Evolutionary conservation across 2,113 vertebrate species (phyloP).

Genomic region (Malurus cyaneus): DNA sequence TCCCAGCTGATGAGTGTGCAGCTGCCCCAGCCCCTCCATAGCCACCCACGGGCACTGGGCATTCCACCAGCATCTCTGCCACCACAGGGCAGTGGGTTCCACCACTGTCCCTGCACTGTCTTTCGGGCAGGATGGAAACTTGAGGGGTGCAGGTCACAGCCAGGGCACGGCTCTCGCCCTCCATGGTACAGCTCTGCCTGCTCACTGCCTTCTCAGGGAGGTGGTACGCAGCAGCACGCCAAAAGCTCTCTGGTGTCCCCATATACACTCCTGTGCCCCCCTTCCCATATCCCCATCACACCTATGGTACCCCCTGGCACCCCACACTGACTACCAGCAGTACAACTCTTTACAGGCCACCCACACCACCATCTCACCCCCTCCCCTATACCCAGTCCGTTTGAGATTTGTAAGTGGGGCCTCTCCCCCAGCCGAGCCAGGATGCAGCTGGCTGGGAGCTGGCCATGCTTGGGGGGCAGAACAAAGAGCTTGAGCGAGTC

Average conservation of each 20-base stretch:
- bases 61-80: background rate
- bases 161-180: background rate
- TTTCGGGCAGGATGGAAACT: background rate
- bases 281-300: background rate
- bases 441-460: background rate
- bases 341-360: background rate
- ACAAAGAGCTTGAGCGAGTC: background rate
- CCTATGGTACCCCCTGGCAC: background rate
- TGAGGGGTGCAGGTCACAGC: background rate
- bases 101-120: background rate
- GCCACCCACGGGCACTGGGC: background rate
- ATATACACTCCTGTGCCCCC: background rate
- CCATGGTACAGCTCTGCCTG: background rate
- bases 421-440: background rate
- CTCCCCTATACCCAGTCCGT: background rate
- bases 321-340: background rate
- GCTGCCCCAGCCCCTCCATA: background rate
- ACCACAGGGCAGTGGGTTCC: background rate
- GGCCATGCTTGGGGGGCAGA: background rate
- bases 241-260: background rate
- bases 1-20: background rate
- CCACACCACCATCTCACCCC: background rate
- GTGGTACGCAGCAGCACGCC: background rate
- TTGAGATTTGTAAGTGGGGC: background rate
- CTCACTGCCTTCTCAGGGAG: background rate